Evolutionary conservation across 2,888 invertebrate genomes (phyloP), one percentile per base, ranked within the genome.

Genomic region (Orthosia gothica): DNA sequence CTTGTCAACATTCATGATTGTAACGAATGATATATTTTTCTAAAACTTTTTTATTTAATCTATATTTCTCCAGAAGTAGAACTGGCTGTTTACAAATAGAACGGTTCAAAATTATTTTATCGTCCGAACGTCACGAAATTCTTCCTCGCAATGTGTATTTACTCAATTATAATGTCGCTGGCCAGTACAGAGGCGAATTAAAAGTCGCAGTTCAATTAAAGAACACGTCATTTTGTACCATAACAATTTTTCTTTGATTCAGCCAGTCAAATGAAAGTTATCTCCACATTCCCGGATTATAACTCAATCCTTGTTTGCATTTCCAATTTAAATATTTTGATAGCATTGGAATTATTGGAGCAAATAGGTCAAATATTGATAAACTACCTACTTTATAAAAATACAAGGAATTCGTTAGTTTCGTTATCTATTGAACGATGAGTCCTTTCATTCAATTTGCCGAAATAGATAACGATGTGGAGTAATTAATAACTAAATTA

Each of bases 1-100:
- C 87, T 84, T 88, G 79, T 87, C 74, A 82, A 79, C 63, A 81
- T 79, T 70, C 82, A 87, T 87, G 81, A 76, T 83, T 59, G 45
- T 52, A 71, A 65, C 70, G 23, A 18, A 16, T 49, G n/a, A 47
- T 73, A 62, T 49, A n/a, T 62, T 50, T 67, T 67, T 63, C 40
- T 63, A 64, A 23, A 15, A 15, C 16, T 26, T 11, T 5, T 49
- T 66, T 57, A 67, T 20, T 7, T 0, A 3, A 9, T 3, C 40
- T 40, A 32, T 40, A 9, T 40, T 40, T 47, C 9, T 5, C 12
- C 20, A 3, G 18, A 12, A 50, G 13, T 15, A 50, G 32, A 49
- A 57, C 13, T 50, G 4, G 3, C 12, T 16, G 11, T 23, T 45
- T 74, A 82, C 79, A 81, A 69, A 76, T 62, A 32, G 13, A 47